A percentile compares a stretch with the other conserved stretches of the same genome.
phyloP scores from a whole-genome alignment of 2,797 vertebrate species.

The Syngnathus rostellatus region DNA sequence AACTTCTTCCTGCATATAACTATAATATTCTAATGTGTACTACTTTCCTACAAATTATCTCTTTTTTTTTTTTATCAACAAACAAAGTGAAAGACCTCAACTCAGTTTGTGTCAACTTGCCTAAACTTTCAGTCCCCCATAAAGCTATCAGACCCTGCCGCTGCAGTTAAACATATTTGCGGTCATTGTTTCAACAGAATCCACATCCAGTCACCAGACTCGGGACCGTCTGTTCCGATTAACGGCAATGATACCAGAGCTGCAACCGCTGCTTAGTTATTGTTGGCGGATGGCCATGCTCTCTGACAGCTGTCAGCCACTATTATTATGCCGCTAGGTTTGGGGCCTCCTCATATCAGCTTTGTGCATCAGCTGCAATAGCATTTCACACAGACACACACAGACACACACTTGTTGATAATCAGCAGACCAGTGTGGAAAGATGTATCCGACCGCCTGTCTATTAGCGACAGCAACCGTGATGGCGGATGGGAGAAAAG shows the following conservation, averaged over 20 bases:
- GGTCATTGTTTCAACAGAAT: slow-evolving; percentile 23
- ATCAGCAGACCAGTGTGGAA: slow-evolving; percentile 42
- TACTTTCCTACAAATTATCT: background rate
- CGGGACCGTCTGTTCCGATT: slow-evolving; percentile 51
- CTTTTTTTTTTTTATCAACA: background rate
- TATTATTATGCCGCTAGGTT: slow-evolving; percentile 37
- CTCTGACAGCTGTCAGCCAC: slow-evolving; percentile 66
- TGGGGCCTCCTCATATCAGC: slow-evolving; percentile 49
- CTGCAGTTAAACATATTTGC: background rate
- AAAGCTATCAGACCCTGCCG: background rate
- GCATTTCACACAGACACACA: slow-evolving; percentile 51
- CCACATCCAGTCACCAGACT: slow-evolving; percentile 27
- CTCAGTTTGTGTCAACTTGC: background rate
- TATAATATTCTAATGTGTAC: background rate
- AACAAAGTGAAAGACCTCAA: background rate
- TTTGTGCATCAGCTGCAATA: slow-evolving; percentile 42
- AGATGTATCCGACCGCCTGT: slow-evolving; percentile 50
- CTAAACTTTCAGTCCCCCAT: background rate
- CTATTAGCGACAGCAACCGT: slow-evolving; percentile 57
- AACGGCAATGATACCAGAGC: slow-evolving; percentile 57
- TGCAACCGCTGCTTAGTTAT: slow-evolving; percentile 45
- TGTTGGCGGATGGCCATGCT: slow-evolving; percentile 55
- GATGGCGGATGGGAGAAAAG: slow-evolving; percentile 48
- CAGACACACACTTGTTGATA: slow-evolving; percentile 54
- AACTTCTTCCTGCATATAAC: background rate